Conservation (phyloP, 2,888 invertebrate genomes). For the Camponotus fellah region DNA sequence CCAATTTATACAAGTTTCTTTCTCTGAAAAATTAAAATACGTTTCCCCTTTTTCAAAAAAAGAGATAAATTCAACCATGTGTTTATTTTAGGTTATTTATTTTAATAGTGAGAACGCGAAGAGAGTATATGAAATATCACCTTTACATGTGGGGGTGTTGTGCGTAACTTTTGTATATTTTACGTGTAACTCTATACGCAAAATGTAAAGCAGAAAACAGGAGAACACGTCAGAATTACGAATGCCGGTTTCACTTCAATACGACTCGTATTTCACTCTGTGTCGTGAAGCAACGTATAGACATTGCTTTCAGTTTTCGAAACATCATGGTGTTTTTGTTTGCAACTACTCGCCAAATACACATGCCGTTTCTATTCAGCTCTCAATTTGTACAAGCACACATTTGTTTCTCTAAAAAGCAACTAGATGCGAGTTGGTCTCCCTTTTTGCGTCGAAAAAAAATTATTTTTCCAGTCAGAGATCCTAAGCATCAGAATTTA, state of each 20-base stretch:
- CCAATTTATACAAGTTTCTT: not conserved
- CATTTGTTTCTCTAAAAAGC: slow-evolving; percentile 23
- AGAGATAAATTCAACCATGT: not conserved
- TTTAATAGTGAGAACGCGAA: not conserved
- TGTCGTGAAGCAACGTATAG: slow-evolving; percentile 39
- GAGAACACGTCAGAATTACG: slow-evolving; percentile 42
- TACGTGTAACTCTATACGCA: slow-evolving; percentile 36
- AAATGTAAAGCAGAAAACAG: slow-evolving; percentile 38
- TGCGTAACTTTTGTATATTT: slow-evolving; percentile 40
- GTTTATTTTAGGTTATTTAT: not conserved
- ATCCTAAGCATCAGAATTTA: not conserved
- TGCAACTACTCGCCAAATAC: slow-evolving; percentile 51
- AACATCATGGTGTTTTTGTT: slow-evolving; percentile 49
- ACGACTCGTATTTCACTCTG: slow-evolving; percentile 45
- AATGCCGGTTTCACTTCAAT: slow-evolving; percentile 50
- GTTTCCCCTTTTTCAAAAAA: not conserved
- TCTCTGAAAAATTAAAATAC: not conserved
- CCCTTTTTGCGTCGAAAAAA: not conserved
- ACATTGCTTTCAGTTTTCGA: slow-evolving; percentile 52
- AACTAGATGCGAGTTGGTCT: slow-evolving; percentile 11
- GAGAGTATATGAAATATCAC: slow-evolving; percentile 5
- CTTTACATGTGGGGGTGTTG: not conserved
- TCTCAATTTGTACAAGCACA: slow-evolving; percentile 44
- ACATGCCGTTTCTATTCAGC: slow-evolving; percentile 20
- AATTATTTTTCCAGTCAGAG: not conserved